Conservation (phyloP, 2,113 vertebrate genomes). For the Eolophus roseicapilla region DNA sequence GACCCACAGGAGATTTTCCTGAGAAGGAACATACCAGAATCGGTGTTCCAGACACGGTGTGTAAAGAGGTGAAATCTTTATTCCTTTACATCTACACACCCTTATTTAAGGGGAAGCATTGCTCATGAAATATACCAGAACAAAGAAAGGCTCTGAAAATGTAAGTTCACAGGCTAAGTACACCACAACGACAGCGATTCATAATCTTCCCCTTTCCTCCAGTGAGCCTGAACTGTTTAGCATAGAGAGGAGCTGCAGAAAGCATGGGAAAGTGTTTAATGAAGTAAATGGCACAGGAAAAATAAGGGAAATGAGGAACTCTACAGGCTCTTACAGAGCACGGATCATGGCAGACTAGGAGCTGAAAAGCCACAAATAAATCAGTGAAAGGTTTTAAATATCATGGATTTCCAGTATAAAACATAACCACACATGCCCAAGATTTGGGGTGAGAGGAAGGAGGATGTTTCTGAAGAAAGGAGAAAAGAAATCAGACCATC, state of each 20-base stretch:
- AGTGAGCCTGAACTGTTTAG: neutral
- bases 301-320: neutral
- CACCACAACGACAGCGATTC: neutral
- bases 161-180: neutral
- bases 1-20: neutral
- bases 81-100: neutral
- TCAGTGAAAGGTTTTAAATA: neutral
- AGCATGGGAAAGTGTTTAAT: neutral
- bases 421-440: neutral
- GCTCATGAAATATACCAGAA: neutral
- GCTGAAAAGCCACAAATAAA: neutral
- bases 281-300: neutral
- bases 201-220: neutral
- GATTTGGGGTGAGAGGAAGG: neutral
- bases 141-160: conserved; percentile 5
- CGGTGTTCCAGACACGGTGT: neutral
- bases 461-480: neutral
- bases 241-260: neutral
- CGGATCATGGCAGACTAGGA: neutral
- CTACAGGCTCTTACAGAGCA: neutral
- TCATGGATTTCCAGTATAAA: neutral
- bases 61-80: neutral
- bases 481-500: neutral
- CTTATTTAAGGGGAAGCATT: neutral
- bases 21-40: neutral